Base-by-base conservation (phyloP, 1,140 invertebrate genomes). In the Dendrolimus kikuchii region DNA sequence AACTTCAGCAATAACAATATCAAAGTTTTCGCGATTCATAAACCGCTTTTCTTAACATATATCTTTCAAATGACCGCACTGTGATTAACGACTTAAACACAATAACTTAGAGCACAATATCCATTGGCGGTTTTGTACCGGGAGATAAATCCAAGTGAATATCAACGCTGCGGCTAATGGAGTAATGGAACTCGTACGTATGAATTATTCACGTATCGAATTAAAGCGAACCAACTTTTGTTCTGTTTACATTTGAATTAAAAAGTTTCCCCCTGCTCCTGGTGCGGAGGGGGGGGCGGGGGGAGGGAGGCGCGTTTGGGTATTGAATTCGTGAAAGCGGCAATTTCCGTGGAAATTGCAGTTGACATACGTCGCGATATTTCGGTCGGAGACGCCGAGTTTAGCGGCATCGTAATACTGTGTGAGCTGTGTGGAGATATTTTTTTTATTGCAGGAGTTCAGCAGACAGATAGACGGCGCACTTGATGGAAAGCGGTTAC, bases 241-340 rank as follows among this genome's bases (percentile, higher is more conserved):
- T 60, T 59, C 53, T 60, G 53, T 60, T 60, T 55, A 60, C 58
- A 60, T 49, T 52, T 44, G 49, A 52, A 55, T 60, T 55, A 60
- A 55, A 60, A 60, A 55, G 53, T 55, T 60, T 55, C 49, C 37
- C 49, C 7, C 37, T 43, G 38, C 23, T 23, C 23, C 23, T 38
- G 36, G 49, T 23, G 6, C 8, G 10, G 46, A 39, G 9, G 43
- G 7, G 54, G 49, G 7, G 5, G 10, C 9, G 42, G 8, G 37
- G 36, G 41, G 45, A 7, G 9, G 5, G 40, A 23, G n/a, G 37
- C 10, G 10, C 6, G 46, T 7, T 10, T 37, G 46, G 37, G 39
- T 52, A 59, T 59, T 55, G 57, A 59, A 55, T 59, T 53, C 53
- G 7, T 49, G 51, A 55, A 59, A 59, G 40, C 52, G 44, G 57